These are phyloP conservation scores for Pseudomugil gertrudae DNA, from an alignment of 2,797 vertebrate genomes.

Conservation along the genomic window DNA sequence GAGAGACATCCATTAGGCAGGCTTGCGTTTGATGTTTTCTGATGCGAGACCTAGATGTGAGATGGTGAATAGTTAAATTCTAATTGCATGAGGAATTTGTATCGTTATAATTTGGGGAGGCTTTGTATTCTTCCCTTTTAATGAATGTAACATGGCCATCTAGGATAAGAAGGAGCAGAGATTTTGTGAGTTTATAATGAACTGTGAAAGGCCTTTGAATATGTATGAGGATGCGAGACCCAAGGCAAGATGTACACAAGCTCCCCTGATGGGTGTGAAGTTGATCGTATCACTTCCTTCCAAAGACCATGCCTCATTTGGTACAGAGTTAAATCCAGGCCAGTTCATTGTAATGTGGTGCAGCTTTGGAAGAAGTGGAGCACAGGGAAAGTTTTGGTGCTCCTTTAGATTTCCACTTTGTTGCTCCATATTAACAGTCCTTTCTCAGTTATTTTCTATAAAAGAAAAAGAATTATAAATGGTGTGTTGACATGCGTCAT, in stretches of 20 bases:
- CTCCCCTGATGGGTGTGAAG: slow-evolving; percentile 81
- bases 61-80: slow-evolving; percentile 78
- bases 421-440: slow-evolving; percentile 15
- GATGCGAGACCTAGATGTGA: slow-evolving; percentile 77
- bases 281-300: slow-evolving; percentile 81
- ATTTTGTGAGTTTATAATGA: slow-evolving; percentile 79
- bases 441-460: not conserved
- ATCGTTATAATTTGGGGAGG: slow-evolving; percentile 77
- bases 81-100: slow-evolving; percentile 80
- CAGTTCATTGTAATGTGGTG: slow-evolving; percentile 50
- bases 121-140: slow-evolving; percentile 79
- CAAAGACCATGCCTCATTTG: slow-evolving; percentile 73
- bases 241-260: slow-evolving; percentile 81
- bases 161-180: slow-evolving; percentile 63
- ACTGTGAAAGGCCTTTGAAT: slow-evolving; percentile 80
- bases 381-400: slow-evolving; percentile 35
- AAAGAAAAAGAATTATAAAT: not conserved
- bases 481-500: not conserved
- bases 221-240: slow-evolving; percentile 81
- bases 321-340: slow-evolving; percentile 63
- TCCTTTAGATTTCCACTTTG: slow-evolving; percentile 15
- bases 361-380: slow-evolving; percentile 57
- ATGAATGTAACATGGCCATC: slow-evolving; percentile 72
- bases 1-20: slow-evolving; percentile 74
- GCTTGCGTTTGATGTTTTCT: slow-evolving; percentile 77